A percentile compares a stretch with the other conserved stretches of the same genome.
phyloP scores from a whole-genome alignment of 2,888 invertebrate genomes.

The Furcula furcula region DNA sequence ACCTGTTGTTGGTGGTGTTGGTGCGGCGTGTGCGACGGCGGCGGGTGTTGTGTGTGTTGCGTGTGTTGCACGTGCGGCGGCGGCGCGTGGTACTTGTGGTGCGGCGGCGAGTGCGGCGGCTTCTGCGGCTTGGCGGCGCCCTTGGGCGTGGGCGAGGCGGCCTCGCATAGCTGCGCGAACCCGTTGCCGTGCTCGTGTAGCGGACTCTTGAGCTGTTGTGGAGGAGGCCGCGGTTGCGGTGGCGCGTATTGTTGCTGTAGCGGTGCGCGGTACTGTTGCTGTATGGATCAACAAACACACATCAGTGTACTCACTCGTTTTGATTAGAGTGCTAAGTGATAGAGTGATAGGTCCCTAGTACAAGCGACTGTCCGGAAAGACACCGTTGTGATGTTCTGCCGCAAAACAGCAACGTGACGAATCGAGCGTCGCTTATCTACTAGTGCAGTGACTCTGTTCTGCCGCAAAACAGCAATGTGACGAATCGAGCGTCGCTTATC shows the following conservation, averaged over 20 bases:
- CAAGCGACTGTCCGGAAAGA: too few relatives aligned
- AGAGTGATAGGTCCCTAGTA: too few relatives aligned
- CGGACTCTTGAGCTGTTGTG: conserved; percentile 82
- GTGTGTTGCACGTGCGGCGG: too few relatives aligned
- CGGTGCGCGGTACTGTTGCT: conserved; percentile 73
- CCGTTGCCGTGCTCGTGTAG: conserved; percentile 77
- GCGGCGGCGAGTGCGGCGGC: conserved; percentile 74
- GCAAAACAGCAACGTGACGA: too few relatives aligned
- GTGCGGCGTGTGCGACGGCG: conserved; percentile 59
- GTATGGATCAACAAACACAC: conserved; percentile 9
- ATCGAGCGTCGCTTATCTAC: too few relatives aligned
- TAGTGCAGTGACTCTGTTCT: too few relatives aligned
- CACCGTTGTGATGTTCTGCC: too few relatives aligned
- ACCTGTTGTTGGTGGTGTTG: conserved; percentile 65
- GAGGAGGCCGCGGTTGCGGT: conserved; percentile 60
- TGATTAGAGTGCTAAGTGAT: too few relatives aligned
- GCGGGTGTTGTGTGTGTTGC: too few relatives aligned
- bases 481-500: too few relatives aligned
- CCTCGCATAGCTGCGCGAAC: conserved; percentile 83
- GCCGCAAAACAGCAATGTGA: too few relatives aligned
- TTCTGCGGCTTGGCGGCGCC: conserved; percentile 58
- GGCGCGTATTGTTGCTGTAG: conserved; percentile 74
- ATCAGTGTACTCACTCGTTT: too few relatives aligned
- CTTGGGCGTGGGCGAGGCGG: conserved; percentile 79
- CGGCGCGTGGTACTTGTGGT: conserved; percentile 75